A percentile compares a stretch with the other conserved stretches of the same genome.
These are phyloP conservation scores for Rhea americana DNA, from an alignment of 2,113 vertebrate genomes.

Conservation along the genomic window DNA sequence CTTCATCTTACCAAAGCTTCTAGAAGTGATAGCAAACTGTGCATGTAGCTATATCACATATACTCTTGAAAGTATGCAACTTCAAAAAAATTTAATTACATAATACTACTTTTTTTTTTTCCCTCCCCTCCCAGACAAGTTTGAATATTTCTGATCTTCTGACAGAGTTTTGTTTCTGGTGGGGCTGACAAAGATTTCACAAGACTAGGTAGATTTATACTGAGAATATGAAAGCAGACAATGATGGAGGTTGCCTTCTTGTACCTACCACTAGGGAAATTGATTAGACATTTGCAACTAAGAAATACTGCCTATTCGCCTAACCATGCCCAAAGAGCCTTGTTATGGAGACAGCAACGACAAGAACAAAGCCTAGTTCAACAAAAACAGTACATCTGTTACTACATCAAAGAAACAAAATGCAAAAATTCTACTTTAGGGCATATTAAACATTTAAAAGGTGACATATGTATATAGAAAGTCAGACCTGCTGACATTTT, in stretches of 20 bases:
- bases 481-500: constrained; percentile 61
- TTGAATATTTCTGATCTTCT: neutral
- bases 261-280: constrained; percentile 25
- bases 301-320: constrained; percentile 36
- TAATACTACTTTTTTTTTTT: neutral
- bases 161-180: neutral
- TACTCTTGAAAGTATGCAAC: neutral
- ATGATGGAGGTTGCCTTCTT: constrained; percentile 11
- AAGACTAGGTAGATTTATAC: neutral
- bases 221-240: constrained; percentile 7
- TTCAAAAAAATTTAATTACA: neutral
- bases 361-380: constrained; percentile 25
- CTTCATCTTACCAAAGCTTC: neutral
- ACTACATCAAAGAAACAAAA: constrained; percentile 66
- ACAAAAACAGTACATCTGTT: constrained; percentile 62
- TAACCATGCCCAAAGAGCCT: constrained; percentile 19
- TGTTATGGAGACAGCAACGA: neutral
- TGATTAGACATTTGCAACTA: constrained; percentile 42
- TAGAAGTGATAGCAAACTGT: neutral
- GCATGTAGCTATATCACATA: neutral
- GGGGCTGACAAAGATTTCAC: neutral
- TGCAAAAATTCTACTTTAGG: constrained; percentile 68
- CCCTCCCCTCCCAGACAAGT: neutral
- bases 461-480: constrained; percentile 57
- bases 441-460: constrained; percentile 71